phyloP scores from a whole-genome alignment of 2,797 vertebrate genomes.

The Siniperca scherzeri region DNA sequence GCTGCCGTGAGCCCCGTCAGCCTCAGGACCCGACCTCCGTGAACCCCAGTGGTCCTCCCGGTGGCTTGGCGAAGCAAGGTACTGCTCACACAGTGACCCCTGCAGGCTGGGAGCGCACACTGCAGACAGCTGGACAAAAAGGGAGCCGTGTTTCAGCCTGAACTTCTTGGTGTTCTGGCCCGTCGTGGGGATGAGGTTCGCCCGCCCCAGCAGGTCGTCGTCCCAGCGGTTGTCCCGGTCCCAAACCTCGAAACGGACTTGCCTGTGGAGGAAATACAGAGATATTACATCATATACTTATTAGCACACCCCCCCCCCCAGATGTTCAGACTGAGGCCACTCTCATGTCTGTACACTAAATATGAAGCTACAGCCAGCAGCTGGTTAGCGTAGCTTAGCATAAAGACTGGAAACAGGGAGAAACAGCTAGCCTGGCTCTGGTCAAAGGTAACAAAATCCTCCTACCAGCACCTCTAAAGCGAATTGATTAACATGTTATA shows the following conservation, averaged over 20 bases:
- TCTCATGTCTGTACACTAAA: not conserved
- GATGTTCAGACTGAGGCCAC: not conserved
- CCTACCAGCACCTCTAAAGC: no score
- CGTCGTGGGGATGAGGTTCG: not conserved
- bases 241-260: conserved; percentile 65
- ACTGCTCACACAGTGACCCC: conserved; percentile 72
- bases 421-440: no score
- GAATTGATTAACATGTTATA: no score
- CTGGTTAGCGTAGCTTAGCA: no score
- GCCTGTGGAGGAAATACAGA: conserved; percentile 20
- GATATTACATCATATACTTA: not conserved
- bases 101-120: conserved; percentile 75
- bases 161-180: not conserved
- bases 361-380: no score
- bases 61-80: conserved; percentile 56
- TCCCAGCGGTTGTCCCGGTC: conserved; percentile 71
- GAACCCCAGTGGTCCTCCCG: not conserved
- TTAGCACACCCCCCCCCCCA: no score
- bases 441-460: no score
- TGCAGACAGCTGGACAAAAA: conserved; percentile 35
- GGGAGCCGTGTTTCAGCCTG: conserved; percentile 49
- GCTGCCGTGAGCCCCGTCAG: not conserved
- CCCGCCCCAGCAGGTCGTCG: conserved; percentile 79
- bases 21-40: not conserved
- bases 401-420: no score